Evolutionary conservation across 2,113 vertebrate species (phyloP), one percentile per base, ranked within the genome.

Genomic region (Cochlearius cochlearius): DNA sequence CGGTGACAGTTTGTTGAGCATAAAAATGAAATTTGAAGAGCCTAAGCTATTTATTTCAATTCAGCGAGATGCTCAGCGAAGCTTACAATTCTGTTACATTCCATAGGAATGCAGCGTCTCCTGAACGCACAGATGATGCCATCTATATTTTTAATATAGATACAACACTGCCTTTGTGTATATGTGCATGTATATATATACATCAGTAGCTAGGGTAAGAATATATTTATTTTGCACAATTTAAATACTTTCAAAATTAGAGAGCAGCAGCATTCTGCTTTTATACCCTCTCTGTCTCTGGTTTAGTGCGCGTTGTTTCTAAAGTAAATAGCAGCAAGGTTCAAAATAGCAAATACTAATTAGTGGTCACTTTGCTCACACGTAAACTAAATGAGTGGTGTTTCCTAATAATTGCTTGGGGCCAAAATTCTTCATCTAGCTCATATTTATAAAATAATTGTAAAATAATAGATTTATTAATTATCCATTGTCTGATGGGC

Each of bases 11-110:
- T 96, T 95, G 79, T 91, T 94, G 91, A 96, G 85, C 93, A 97
- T 96, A 97, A 92, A 98, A 97, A 96, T 97, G 96, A 74, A 95
- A 97, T 91, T 92, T 87, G 91, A 89, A 94, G 72, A 97, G 53
- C 59, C 56, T 81, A 86, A 91, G 89, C 87, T 95, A 88, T 96
- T 95, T 96, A 96, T 97, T 98, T 97, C 95, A 97, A 96, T 98
- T 92, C 92, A 79, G 43, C 83, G 67, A 89, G 36, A 53, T 79
- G 62, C 16, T 80, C 36, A 66, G 63, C 63, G 86, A 88, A 79
- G 68, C 86, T 90, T 89, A 85, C 15, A 66, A 45, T 60, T 80
- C 80, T 58, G 60, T 74, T 81, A 32, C 3, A 21, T 49, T 52
- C 47, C 8, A 2, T 5, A 50, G 55, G 88, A 94, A 88, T 27